These are phyloP conservation scores for Lochmaea crataegi DNA, from an alignment of 2,888 invertebrate genomes.

Conservation along the genomic window DNA sequence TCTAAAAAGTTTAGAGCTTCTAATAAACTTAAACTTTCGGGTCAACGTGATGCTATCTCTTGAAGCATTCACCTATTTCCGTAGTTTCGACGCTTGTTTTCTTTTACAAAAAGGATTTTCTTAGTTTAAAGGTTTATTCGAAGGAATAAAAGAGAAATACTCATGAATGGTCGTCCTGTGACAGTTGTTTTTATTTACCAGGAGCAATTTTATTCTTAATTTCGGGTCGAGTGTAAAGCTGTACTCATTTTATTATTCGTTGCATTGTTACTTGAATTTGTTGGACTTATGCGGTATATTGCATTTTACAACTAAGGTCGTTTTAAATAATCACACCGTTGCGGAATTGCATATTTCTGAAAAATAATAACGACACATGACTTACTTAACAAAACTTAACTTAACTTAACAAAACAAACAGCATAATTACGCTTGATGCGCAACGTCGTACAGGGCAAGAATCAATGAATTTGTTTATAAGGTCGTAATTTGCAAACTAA, in stretches of 20 bases:
- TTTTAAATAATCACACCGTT: too few species aligned
- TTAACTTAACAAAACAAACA: too few species aligned
- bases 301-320: too few species aligned
- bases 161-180: not conserved
- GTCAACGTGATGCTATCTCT: not conserved
- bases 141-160: not conserved
- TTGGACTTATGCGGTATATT: not conserved
- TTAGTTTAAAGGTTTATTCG: not conserved
- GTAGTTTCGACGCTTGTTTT: not conserved
- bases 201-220: not conserved
- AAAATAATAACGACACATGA: too few species aligned
- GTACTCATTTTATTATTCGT: not conserved
- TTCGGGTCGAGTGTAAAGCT: not conserved
- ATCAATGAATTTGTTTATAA: too few species aligned
- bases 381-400: too few species aligned
- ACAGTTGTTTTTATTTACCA: not conserved
- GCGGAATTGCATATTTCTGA: too few species aligned
- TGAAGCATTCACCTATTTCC: not conserved
- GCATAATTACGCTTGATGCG: too few species aligned
- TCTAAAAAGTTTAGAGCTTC: not conserved
- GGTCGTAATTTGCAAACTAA: too few species aligned
- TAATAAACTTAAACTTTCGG: not conserved
- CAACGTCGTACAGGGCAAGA: too few species aligned
- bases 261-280: not conserved
- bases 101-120: not conserved